A percentile compares a stretch with the other conserved stretches of the same genome.
phyloP scores from a whole-genome alignment of 2,888 invertebrate genomes.

The Pristionchus entomophagus region DNA sequence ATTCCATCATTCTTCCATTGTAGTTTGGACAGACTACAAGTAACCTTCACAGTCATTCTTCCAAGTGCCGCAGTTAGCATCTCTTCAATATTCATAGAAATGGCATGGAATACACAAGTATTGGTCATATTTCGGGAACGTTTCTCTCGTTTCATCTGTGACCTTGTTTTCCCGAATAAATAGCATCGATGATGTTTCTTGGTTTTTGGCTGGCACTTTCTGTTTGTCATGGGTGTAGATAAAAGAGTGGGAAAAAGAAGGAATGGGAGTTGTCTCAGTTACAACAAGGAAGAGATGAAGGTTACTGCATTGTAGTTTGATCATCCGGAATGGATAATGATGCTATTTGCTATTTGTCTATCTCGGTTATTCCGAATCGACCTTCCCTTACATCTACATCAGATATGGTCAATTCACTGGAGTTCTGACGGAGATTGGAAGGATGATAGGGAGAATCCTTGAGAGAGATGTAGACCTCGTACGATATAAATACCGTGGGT shows the following conservation, averaged over 20 bases:
- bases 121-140: neutral
- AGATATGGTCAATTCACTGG: neutral
- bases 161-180: neutral
- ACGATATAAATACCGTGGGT: neutral
- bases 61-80: neutral
- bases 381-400: neutral
- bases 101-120: neutral
- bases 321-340: neutral
- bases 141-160: neutral
- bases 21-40: neutral
- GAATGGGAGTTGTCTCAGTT: neutral
- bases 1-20: neutral
- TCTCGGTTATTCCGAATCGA: neutral
- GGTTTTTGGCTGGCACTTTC: neutral
- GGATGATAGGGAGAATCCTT: neutral
- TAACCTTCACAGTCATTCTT: neutral
- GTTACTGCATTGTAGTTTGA: constrained; percentile 14
- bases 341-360: neutral
- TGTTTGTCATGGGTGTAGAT: neutral
- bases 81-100: constrained; percentile 2
- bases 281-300: neutral
- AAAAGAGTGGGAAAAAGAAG: neutral
- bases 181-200: neutral
- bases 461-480: neutral
- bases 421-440: neutral